phyloP scores from a whole-genome alignment of 1,140 invertebrate species.

The Eueides isabella region DNA sequence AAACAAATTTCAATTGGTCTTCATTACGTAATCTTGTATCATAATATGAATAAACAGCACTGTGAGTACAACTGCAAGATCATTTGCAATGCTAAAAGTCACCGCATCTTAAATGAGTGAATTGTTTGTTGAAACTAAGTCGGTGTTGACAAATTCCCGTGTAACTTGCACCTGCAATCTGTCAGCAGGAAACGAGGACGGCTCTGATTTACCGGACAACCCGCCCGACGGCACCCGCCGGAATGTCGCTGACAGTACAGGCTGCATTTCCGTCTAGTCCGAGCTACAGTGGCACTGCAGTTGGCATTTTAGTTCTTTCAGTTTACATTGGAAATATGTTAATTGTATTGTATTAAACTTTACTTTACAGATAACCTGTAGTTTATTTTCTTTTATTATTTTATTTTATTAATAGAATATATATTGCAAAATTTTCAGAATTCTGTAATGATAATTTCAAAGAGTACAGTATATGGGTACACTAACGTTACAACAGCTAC shows the following conservation, averaged over 20 bases:
- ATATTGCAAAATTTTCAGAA: too few species aligned
- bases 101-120: not conserved
- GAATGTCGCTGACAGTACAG: slow-evolving; percentile 8
- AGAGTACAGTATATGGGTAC: too few species aligned
- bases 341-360: too few species aligned
- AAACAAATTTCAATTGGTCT: too few species aligned
- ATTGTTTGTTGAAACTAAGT: slow-evolving; percentile 13
- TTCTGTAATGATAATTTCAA: too few species aligned
- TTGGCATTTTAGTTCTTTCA: not conserved
- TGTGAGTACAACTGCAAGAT: not conserved
- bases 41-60: too few species aligned
- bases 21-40: too few species aligned
- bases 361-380: too few species aligned
- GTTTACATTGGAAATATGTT: not conserved
- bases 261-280: not conserved
- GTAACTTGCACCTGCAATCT: slow-evolving; percentile 20
- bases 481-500: too few species aligned
- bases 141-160: slow-evolving; percentile 17
- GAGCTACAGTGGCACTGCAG: not conserved
- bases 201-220: slow-evolving; percentile 21
- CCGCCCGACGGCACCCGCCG: not conserved
- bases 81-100: slow-evolving; percentile 5
- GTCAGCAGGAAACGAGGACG: slow-evolving; percentile 22
- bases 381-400: too few species aligned
- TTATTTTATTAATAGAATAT: too few species aligned